Conservation (phyloP, 2,888 invertebrate species). For the Myopa testacea region DNA sequence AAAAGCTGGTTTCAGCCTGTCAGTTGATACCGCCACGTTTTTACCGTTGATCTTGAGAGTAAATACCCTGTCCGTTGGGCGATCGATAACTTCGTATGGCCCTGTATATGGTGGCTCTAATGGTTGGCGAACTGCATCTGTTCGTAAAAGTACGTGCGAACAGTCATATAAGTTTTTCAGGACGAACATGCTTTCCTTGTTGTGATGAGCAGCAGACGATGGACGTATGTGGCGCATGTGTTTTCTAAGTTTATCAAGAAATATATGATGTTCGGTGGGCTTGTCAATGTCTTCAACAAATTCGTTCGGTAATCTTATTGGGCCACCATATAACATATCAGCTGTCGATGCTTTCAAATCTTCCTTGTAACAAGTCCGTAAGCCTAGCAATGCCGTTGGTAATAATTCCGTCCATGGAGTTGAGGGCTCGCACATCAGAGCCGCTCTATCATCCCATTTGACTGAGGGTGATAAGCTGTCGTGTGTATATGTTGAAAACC, state of each 20-base stretch:
- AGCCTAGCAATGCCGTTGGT: no score
- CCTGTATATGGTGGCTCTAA: conserved; percentile 34
- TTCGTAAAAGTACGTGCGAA: conserved; percentile 32
- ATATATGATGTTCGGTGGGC: neutral
- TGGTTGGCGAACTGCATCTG: no score
- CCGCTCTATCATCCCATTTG: conserved; percentile 59
- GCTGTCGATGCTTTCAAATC: conserved; percentile 55
- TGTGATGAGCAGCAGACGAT: conserved; percentile 7
- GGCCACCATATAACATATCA: conserved; percentile 22
- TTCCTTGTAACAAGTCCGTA: conserved; percentile 46
- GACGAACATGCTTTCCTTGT: neutral
- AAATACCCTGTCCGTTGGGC: conserved; percentile 26
- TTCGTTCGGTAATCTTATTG: conserved; percentile 52
- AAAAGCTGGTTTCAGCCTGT: conserved; percentile 25
- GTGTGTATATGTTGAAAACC: conserved; percentile 43
- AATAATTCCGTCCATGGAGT: no score
- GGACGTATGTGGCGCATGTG: neutral
- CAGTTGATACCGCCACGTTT: conserved; percentile 9
- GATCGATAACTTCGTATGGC: conserved; percentile 47
- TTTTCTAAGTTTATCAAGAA: neutral
- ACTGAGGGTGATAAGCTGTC: conserved; percentile 59
- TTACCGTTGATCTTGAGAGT: neutral
- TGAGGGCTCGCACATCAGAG: conserved; percentile 51
- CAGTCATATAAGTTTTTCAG: conserved; percentile 24
- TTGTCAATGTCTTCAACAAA: conserved; percentile 46